Conservation (phyloP, 2,797 vertebrate genomes). For the Catharus ustulatus region DNA sequence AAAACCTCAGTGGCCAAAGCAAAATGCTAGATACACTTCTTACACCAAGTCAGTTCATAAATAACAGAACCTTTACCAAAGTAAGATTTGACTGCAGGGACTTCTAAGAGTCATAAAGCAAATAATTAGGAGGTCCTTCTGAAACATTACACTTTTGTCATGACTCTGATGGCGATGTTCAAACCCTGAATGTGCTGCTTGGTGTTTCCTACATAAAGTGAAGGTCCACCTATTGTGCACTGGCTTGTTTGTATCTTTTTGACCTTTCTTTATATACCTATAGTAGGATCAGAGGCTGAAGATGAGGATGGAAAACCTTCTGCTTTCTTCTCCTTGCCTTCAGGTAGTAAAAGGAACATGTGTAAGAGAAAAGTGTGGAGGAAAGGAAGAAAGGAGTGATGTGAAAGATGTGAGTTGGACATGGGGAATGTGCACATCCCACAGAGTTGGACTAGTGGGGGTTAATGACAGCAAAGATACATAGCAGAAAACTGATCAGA, state of each 20-base stretch:
- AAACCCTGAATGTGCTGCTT: background rate
- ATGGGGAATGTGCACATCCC: background rate
- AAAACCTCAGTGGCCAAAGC: background rate
- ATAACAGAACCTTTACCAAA: background rate
- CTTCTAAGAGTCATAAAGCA: background rate
- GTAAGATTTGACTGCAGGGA: background rate
- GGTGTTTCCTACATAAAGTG: background rate
- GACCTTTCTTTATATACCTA: background rate
- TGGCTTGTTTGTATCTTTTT: background rate
- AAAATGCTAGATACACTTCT: background rate
- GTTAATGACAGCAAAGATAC: background rate
- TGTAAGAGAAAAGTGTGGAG: background rate
- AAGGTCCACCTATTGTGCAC: background rate
- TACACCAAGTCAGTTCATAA: background rate
- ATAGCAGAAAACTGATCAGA: background rate
- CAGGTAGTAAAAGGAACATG: background rate
- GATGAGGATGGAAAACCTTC: background rate
- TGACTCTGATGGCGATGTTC: rapidly evolving
- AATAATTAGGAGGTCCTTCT: background rate
- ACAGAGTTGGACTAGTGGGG: background rate
- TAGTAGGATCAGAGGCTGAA: background rate
- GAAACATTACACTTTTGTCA: background rate
- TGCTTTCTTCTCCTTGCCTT: background rate
- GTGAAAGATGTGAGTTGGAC: background rate
- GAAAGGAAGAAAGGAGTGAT: background rate